Percentiles rank a stretch among this genome's conserved stretches.
These are phyloP conservation scores for Mungos mungo DNA, from an alignment of 2,113 vertebrate genomes.

Conservation along the genomic window DNA sequence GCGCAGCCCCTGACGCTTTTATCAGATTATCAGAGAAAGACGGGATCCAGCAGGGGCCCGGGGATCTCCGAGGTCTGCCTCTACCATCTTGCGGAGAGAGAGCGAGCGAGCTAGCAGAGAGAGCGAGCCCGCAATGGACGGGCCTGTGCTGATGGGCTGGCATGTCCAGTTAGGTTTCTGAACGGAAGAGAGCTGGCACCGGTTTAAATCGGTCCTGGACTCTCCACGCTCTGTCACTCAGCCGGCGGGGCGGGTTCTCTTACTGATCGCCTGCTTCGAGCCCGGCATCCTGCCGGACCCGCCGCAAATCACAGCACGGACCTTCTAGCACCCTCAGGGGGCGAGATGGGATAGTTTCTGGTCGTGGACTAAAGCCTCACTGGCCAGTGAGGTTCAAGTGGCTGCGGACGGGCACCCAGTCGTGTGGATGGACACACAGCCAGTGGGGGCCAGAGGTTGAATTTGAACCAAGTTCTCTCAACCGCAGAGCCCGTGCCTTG, in stretches of 20 bases:
- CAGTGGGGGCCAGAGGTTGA: background rate
- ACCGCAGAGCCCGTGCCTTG: accelerated
- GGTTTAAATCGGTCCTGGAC: no score
- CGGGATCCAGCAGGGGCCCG: background rate
- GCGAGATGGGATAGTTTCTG: background rate
- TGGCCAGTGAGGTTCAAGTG: background rate
- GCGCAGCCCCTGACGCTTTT: background rate
- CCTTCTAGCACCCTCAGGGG: background rate
- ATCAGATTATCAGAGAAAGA: background rate
- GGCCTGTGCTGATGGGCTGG: no score
- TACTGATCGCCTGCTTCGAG: accelerated
- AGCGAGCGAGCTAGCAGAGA: background rate
- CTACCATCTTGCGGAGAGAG: background rate
- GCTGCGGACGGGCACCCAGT: accelerated
- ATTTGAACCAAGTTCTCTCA: background rate
- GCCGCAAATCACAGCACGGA: background rate
- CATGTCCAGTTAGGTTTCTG: background rate
- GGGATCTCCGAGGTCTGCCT: background rate
- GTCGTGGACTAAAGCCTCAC: background rate
- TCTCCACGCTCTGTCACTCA: background rate
- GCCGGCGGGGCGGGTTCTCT: background rate
- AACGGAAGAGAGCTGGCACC: background rate
- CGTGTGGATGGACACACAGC: background rate
- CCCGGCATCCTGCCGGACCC: accelerated
- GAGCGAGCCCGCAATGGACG: background rate